Percentiles rank a stretch among this genome's conserved stretches.
Evolutionary conservation across 2,888 invertebrate species (phyloP).

Genomic region (Phortica okadai): DNA sequence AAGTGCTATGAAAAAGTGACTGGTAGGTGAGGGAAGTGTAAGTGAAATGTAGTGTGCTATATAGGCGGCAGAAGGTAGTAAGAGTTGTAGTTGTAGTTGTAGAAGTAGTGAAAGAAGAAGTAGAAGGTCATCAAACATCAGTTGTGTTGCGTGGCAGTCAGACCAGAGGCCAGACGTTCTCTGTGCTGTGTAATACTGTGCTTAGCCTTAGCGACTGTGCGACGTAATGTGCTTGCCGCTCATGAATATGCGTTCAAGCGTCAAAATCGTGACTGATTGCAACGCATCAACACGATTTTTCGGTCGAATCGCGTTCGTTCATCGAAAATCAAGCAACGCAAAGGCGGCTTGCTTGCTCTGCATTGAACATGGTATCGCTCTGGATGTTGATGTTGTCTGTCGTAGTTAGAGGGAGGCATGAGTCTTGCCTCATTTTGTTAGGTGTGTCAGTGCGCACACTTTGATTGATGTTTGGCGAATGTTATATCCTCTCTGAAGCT

Average conservation of each 20-base stretch:
- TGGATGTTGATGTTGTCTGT: too few relatives aligned
- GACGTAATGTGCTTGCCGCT: background rate
- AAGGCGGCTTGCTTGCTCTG: too few relatives aligned
- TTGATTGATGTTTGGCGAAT: slow-evolving; percentile 17
- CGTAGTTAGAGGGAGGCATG: too few relatives aligned
- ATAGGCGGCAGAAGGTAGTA: too few relatives aligned
- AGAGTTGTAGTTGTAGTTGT: too few relatives aligned
- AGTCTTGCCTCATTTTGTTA: background rate
- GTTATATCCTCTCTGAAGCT: background rate
- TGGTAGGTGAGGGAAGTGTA: background rate
- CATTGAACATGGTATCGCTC: too few relatives aligned
- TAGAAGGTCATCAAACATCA: background rate
- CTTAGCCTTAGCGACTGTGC: background rate
- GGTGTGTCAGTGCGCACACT: background rate
- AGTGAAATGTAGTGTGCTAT: too few relatives aligned
- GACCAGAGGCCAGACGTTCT: background rate
- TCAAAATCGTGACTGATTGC: slow-evolving; percentile 54
- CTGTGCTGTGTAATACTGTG: background rate
- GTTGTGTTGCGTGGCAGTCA: background rate
- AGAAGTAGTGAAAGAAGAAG: too few relatives aligned
- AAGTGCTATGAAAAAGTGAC: background rate
- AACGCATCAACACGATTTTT: slow-evolving; percentile 42
- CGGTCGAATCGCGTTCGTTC: background rate
- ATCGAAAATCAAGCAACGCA: too few relatives aligned
- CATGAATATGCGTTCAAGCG: slow-evolving; percentile 55